Evolutionary conservation across 2,113 vertebrate genomes (phyloP).

Genomic region (Lontra canadensis): DNA sequence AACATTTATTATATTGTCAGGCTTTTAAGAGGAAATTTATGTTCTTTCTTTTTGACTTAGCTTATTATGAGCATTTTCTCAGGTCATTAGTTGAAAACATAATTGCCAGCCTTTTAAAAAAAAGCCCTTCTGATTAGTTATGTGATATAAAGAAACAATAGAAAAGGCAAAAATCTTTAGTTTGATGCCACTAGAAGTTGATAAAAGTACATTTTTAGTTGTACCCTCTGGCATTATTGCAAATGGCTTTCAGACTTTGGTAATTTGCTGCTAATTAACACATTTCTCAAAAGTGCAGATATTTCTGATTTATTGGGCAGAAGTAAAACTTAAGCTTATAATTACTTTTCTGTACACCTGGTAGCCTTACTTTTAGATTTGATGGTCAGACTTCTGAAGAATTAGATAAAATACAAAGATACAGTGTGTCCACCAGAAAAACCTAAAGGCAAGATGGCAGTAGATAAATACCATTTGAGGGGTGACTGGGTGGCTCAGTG

Average conservation of each 20-base stretch:
- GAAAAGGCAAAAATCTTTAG: background rate
- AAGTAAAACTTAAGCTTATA: conserved; percentile 22
- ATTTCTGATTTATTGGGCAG: background rate
- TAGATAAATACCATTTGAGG: too few species aligned
- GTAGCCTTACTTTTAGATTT: background rate
- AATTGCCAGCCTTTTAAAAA: background rate
- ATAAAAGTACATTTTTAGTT: background rate
- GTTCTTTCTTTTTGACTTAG: background rate
- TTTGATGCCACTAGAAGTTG: background rate
- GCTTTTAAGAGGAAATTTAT: background rate
- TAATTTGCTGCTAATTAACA: background rate
- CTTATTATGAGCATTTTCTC: conserved; percentile 18
- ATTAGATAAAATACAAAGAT: conserved; percentile 33
- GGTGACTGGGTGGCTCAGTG: too few species aligned
- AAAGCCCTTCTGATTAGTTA: background rate
- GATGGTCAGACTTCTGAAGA: background rate
- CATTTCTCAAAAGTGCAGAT: background rate
- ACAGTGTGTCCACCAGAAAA: background rate
- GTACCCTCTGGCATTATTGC: background rate
- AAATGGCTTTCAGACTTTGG: background rate
- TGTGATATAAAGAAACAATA: background rate
- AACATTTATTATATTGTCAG: background rate
- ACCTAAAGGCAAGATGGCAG: background rate
- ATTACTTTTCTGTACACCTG: background rate
- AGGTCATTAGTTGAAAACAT: conserved; percentile 6